Evolutionary conservation across 1,140 invertebrate genomes (phyloP).

Genomic region (Drosophila baimaii): DNA sequence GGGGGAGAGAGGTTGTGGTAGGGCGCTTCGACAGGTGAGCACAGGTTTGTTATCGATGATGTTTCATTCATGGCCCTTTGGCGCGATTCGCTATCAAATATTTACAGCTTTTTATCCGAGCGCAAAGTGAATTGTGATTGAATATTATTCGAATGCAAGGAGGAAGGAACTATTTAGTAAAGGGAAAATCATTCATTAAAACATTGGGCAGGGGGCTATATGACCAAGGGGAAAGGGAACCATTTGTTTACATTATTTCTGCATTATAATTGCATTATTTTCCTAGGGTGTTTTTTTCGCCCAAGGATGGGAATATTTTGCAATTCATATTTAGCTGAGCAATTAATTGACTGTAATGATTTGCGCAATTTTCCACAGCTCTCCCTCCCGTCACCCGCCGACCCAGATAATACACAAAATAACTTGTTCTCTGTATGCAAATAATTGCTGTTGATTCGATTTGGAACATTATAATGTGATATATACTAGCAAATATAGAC

Average conservation of each 20-base stretch:
- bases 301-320: constrained; percentile 25
- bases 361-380: constrained; percentile 39
- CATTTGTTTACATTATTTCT: constrained; percentile 51
- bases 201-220: neutral
- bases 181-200: constrained; percentile 13
- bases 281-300: neutral
- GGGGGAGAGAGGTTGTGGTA: too few species aligned
- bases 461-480: constrained; percentile 38
- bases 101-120: constrained; percentile 19
- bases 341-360: constrained; percentile 62
- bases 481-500: constrained; percentile 37
- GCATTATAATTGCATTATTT: constrained; percentile 61
- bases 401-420: constrained; percentile 15
- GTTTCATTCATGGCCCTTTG: constrained; percentile 35
- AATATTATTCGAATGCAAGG: constrained; percentile 27
- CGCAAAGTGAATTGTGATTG: constrained; percentile 32
- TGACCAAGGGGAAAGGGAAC: neutral
- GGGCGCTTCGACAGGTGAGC: constrained; percentile 13
- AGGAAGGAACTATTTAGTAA: constrained; percentile 1
- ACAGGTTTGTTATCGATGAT: constrained; percentile 25
- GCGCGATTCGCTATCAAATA: constrained; percentile 18
- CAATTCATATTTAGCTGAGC: constrained; percentile 50
- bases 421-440: constrained; percentile 28
- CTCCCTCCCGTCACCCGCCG: neutral
- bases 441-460: constrained; percentile 49